A percentile compares a stretch with the other conserved stretches of the same genome.
Evolutionary conservation across 2,888 invertebrate species (phyloP).

Genomic region (Eumacrocentrus americanus): DNA sequence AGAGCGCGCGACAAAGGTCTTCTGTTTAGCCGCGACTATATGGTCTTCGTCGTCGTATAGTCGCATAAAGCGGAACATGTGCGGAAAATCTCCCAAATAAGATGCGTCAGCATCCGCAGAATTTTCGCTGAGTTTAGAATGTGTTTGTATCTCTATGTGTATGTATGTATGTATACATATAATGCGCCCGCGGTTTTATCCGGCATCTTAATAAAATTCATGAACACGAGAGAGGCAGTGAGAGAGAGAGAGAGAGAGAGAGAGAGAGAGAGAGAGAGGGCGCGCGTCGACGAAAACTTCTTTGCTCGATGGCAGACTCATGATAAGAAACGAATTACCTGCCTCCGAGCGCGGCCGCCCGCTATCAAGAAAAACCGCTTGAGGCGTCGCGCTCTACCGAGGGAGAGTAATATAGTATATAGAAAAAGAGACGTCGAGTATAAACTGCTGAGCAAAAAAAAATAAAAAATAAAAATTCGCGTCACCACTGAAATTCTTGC

Average conservation of each 20-base stretch:
- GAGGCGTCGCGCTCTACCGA: conserved; percentile 4
- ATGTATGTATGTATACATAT: conserved; percentile 10
- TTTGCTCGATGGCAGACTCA: conserved; percentile 49
- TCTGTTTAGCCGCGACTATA: not conserved
- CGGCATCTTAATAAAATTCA: conserved; percentile 56
- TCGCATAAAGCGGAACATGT: conserved; percentile 3
- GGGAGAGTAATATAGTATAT: not conserved
- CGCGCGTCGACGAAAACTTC: conserved; percentile 49
- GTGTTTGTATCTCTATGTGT: conserved; percentile 7
- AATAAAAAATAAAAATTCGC: conserved; percentile 9
- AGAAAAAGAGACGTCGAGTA: not conserved
- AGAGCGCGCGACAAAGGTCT: not conserved
- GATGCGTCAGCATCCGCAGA: conserved; percentile 27
- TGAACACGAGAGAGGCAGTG: conserved; percentile 50
- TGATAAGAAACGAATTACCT: conserved; percentile 58
- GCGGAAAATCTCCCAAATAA: conserved; percentile 1
- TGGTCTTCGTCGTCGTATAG: not conserved
- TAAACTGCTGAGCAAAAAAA: conserved; percentile 6
- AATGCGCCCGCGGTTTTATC: conserved; percentile 43
- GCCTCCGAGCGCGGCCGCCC: conserved; percentile 30
- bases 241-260: too few relatives aligned
- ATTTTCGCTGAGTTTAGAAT: not conserved
- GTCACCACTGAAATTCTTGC: not conserved
- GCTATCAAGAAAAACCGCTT: conserved; percentile 1
- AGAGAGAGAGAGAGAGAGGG: not conserved